Evolutionary conservation across 1,140 invertebrate species (phyloP).

Genomic region (Sogatella furcifera): DNA sequence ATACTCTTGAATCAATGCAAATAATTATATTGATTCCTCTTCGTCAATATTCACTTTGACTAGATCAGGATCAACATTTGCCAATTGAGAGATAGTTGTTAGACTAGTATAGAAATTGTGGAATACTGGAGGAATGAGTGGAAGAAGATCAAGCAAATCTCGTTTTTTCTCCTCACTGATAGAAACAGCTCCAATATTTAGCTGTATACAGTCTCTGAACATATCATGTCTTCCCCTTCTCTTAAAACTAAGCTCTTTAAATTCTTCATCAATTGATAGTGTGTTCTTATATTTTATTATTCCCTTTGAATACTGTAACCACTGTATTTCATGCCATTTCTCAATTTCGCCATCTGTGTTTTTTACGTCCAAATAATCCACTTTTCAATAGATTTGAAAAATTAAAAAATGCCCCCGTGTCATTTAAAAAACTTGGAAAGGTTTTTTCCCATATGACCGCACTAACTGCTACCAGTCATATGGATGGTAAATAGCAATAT

Average conservation of each 20-base stretch:
- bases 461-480: slow-evolving; percentile 19
- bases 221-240: neutral
- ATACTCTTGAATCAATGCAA: too few relatives aligned
- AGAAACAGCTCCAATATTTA: neutral
- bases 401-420: neutral
- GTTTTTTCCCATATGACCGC: neutral
- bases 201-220: neutral
- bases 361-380: neutral
- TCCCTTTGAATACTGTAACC: neutral
- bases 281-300: neutral
- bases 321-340: neutral
- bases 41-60: too few relatives aligned
- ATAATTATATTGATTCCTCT: too few relatives aligned
- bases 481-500: slow-evolving; percentile 19
- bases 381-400: neutral
- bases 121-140: neutral
- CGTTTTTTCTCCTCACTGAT: neutral
- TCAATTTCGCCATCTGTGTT: neutral
- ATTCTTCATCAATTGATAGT: neutral
- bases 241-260: neutral
- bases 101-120: neutral
- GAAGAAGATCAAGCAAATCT: neutral
- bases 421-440: neutral
- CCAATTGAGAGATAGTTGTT: too few relatives aligned
- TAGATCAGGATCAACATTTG: too few relatives aligned